Evolutionary conservation across 1,140 invertebrate genomes (phyloP).

Genomic region (Cyrtorhinus lividipennis): DNA sequence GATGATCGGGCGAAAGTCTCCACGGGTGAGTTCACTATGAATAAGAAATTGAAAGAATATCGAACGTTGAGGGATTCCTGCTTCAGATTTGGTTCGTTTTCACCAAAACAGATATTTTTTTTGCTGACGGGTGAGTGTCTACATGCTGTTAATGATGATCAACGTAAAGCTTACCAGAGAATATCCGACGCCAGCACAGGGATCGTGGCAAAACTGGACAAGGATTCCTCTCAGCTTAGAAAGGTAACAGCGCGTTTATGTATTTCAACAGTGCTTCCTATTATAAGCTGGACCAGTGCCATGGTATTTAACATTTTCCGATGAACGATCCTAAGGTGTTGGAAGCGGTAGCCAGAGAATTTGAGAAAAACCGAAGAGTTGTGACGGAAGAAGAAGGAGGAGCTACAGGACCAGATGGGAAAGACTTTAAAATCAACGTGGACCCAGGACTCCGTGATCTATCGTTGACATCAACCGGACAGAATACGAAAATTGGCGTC

Average conservation of each 20-base stretch:
- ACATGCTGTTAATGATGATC: conserved; percentile 41
- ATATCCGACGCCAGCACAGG: conserved; percentile 58
- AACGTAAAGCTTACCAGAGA: conserved; percentile 41
- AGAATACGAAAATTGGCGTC: not conserved
- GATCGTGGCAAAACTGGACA: conserved; percentile 58
- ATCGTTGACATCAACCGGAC: not conserved
- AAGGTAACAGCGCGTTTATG: not conserved
- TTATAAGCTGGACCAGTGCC: too few species aligned
- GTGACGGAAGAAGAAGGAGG: not conserved
- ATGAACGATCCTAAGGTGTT: too few species aligned
- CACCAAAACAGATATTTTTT: conserved; percentile 48
- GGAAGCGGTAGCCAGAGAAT: not conserved
- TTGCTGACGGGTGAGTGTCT: conserved; percentile 60
- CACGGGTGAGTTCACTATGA: conserved; percentile 40
- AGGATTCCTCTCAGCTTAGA: too few species aligned
- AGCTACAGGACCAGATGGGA: not conserved
- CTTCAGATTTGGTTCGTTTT: conserved; percentile 6
- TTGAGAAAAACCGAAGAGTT: not conserved
- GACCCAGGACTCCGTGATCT: not conserved
- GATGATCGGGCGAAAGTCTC: conserved; percentile 52
- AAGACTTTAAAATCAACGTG: not conserved
- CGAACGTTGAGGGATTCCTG: too few species aligned
- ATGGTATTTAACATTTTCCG: too few species aligned
- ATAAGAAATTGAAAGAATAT: not conserved
- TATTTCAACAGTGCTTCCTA: too few species aligned